A percentile compares a stretch with the other conserved stretches of the same genome.
phyloP scores from a whole-genome alignment of 2,113 vertebrate species.

The Taxidea taxus region DNA sequence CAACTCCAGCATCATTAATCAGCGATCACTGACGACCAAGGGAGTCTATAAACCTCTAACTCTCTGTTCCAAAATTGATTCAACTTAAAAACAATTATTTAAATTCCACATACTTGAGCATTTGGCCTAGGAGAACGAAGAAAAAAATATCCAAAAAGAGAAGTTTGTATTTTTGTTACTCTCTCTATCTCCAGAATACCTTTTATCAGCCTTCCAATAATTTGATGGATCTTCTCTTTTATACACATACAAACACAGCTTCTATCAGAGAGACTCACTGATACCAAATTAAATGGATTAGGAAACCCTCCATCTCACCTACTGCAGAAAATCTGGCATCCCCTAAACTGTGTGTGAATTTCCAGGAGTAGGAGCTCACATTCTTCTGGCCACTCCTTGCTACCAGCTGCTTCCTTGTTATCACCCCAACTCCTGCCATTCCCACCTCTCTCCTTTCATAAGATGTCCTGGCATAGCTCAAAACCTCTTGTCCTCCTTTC shows the following conservation, averaged over 20 bases:
- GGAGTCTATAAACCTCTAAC: conserved; percentile 64
- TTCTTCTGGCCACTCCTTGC: not conserved
- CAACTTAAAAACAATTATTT: conserved; percentile 70
- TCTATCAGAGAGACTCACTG: not conserved
- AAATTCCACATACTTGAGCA: conserved; percentile 60
- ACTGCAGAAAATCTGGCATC: not conserved
- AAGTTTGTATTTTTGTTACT: conserved; percentile 44
- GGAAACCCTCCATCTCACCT: not conserved
- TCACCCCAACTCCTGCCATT: not conserved
- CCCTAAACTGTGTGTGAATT: not conserved
- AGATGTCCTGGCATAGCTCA: not conserved
- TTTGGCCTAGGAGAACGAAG: conserved; percentile 43
- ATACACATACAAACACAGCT: not conserved
- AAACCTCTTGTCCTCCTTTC: not conserved
- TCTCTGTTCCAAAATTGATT: conserved; percentile 68
- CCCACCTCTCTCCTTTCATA: not conserved
- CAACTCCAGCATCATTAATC: conserved; percentile 73
- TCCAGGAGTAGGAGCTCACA: not conserved
- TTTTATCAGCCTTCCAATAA: conserved; percentile 40
- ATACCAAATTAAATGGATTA: not conserved
- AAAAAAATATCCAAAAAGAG: not conserved
- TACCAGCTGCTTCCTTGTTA: not conserved
- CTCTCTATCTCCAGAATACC: not conserved
- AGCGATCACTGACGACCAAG: conserved; percentile 43
- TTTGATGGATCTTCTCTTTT: not conserved